phyloP scores from a whole-genome alignment of 2,888 invertebrate genomes.

The Caenorhabditis sulstoni region DNA sequence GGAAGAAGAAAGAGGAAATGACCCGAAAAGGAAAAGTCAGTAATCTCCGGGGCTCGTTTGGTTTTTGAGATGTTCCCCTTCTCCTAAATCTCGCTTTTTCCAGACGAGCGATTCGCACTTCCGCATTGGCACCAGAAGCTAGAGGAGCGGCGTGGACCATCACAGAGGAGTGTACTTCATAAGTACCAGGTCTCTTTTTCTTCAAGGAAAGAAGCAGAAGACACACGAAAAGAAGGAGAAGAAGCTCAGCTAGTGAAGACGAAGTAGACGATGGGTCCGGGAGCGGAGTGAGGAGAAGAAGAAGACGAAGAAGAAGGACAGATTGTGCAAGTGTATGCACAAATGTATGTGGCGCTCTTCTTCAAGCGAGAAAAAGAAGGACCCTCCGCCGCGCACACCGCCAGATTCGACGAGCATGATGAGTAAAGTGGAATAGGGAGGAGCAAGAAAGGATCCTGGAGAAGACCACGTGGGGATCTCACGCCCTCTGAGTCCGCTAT shows the following conservation, averaged over 20 bases:
- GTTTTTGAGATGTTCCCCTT: slow-evolving; percentile 40
- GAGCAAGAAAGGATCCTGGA: slow-evolving; percentile 1
- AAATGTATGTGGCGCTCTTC: no score
- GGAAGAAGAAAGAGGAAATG: slow-evolving; percentile 25
- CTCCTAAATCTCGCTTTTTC: slow-evolving; percentile 26
- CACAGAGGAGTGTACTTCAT: slow-evolving; percentile 37
- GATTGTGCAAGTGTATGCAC: slow-evolving; percentile 57
- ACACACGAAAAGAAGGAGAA: slow-evolving; percentile 18
- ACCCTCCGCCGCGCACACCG: slow-evolving; percentile 5
- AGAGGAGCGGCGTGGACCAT: slow-evolving; percentile 20
- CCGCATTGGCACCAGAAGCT: slow-evolving; percentile 38
- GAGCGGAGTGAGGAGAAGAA: not conserved
- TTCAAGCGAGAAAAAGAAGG: no score
- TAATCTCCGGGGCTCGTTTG: slow-evolving; percentile 19
- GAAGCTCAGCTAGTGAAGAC: slow-evolving; percentile 40
- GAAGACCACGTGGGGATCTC: slow-evolving; percentile 1
- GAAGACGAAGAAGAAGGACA: slow-evolving; percentile 49
- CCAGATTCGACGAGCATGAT: slow-evolving; percentile 43
- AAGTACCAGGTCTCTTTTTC: slow-evolving; percentile 42
- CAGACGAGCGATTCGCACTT: slow-evolving; percentile 51
- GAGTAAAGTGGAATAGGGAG: slow-evolving; percentile 55
- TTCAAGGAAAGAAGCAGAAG: not conserved
- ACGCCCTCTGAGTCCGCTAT: slow-evolving; percentile 3
- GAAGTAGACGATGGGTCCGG: slow-evolving; percentile 6
- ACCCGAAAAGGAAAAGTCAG: slow-evolving; percentile 12